phyloP scores from a whole-genome alignment of 2,888 invertebrate genomes.

The Sinodicranocentrus sp. region DNA sequence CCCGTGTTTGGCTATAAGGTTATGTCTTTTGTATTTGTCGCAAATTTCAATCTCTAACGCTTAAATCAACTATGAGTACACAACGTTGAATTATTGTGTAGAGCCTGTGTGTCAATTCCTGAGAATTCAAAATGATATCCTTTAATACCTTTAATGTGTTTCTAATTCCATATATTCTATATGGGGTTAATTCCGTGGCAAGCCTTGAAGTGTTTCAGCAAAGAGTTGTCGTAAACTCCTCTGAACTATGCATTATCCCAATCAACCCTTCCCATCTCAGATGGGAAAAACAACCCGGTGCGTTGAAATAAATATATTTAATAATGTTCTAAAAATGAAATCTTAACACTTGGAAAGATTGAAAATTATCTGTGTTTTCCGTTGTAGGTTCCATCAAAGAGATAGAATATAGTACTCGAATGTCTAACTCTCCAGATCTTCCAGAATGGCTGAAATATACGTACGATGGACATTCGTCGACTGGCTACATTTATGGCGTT shows the following conservation, averaged over 20 bases:
- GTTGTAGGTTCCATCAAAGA: constrained; percentile 72
- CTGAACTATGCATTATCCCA: constrained; percentile 73
- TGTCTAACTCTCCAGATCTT: constrained; percentile 86
- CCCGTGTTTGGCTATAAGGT: too few species aligned
- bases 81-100: too few species aligned
- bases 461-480: constrained; percentile 84
- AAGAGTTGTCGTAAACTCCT: constrained; percentile 73
- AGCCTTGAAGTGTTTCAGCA: constrained; percentile 73
- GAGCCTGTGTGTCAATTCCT: too few species aligned
- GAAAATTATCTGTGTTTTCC: neutral
- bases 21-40: too few species aligned
- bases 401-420: constrained; percentile 73
- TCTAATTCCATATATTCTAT: too few species aligned
- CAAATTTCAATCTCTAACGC: too few species aligned
- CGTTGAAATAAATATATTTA: neutral
- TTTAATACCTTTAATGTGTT: too few species aligned
- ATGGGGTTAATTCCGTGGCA: neutral
- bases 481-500: constrained; percentile 82
- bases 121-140: too few species aligned
- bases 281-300: constrained; percentile 74
- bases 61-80: too few species aligned
- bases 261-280: constrained; percentile 71
- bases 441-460: constrained; percentile 92
- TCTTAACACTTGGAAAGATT: neutral
- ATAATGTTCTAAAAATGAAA: constrained; percentile 1